These are phyloP conservation scores for Ommatoiulus sabulosus DNA, from an alignment of 2,888 invertebrate genomes.

Conservation along the genomic window DNA sequence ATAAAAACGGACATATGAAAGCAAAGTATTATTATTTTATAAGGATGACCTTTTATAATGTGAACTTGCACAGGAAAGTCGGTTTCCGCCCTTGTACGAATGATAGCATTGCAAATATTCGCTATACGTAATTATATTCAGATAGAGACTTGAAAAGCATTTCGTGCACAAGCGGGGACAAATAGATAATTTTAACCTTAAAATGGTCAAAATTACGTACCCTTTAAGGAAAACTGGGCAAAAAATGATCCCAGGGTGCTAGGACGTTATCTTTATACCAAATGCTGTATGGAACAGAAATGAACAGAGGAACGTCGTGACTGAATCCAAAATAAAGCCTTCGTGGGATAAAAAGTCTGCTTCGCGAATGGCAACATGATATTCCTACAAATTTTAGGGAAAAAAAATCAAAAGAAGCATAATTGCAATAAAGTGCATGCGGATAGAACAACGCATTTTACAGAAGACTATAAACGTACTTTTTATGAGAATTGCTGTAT, in stretches of 20 bases:
- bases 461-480: not conserved
- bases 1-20: not conserved
- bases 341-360: slow-evolving; percentile 8
- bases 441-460: slow-evolving; percentile 21
- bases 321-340: slow-evolving; percentile 19
- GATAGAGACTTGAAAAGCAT: slow-evolving; percentile 22
- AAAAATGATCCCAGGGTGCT: slow-evolving; percentile 4
- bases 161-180: slow-evolving; percentile 1
- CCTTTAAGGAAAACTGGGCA: not conserved
- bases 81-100: not conserved
- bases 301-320: not conserved
- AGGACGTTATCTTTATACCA: not conserved
- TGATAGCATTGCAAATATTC: slow-evolving; percentile 20
- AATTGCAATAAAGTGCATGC: slow-evolving; percentile 43
- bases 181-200: slow-evolving; percentile 17
- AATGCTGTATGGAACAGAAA: not conserved
- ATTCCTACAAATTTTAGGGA: not conserved
- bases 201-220: not conserved
- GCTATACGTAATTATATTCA: not conserved
- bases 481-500: slow-evolving; percentile 19
- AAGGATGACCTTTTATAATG: not conserved
- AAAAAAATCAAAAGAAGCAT: slow-evolving; percentile 14
- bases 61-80: not conserved
- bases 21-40: not conserved
- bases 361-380: slow-evolving; percentile 3